Percentiles rank a stretch among this genome's conserved stretches.
phyloP scores from a whole-genome alignment of 2,797 vertebrate genomes.

The Corythornis leucogaster region DNA sequence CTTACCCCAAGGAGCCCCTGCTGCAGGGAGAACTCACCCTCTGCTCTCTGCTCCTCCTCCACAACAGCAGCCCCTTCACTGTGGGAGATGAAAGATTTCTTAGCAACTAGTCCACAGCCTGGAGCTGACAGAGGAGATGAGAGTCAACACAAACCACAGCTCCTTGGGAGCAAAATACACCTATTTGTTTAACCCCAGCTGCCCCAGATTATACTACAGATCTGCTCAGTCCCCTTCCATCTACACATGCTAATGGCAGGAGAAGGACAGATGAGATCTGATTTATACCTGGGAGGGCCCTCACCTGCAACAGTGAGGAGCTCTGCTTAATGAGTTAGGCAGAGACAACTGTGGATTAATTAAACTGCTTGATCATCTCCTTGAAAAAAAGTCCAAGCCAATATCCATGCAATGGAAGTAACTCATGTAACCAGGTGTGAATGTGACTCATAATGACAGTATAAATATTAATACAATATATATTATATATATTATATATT shows the following conservation, averaged over 20 bases:
- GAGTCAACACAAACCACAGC: not conserved
- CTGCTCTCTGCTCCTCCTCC: not conserved
- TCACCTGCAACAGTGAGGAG: not conserved
- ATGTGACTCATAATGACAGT: not conserved
- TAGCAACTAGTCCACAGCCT: not conserved
- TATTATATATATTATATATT: too few species aligned
- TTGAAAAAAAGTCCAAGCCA: not conserved
- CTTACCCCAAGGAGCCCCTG: not conserved
- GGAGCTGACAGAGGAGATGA: not conserved
- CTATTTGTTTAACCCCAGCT: not conserved
- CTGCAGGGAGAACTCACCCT: not conserved
- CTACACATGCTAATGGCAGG: not conserved
- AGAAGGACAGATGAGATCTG: not conserved
- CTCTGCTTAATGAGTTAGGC: not conserved
- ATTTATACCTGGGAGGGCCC: not conserved
- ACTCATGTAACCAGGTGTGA: not conserved
- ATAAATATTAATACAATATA: not conserved
- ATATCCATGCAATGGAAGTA: not conserved
- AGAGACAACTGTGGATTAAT: not conserved
- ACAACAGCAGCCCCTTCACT: not conserved
- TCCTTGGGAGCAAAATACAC: not conserved
- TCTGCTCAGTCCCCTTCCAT: not conserved
- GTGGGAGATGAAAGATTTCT: not conserved
- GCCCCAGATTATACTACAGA: not conserved
- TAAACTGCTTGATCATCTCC: not conserved